Percentiles rank a stretch among this genome's conserved stretches.
Evolutionary conservation across 2,113 vertebrate species (phyloP).

Genomic region (Brachypteracias leptosomus): DNA sequence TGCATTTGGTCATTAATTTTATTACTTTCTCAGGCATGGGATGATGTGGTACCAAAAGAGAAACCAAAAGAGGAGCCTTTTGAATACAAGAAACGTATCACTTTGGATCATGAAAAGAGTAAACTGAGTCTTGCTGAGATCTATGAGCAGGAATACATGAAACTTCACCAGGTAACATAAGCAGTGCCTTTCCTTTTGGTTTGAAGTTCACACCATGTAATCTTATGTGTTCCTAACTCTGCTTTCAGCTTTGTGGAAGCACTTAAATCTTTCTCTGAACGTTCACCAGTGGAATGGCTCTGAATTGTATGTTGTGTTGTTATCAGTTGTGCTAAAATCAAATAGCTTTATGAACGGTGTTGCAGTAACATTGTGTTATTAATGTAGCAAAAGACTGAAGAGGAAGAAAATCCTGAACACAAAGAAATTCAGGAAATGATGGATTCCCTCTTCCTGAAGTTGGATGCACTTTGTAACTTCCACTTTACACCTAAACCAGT

Average conservation of each 20-base stretch:
- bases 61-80: slow-evolving; percentile 91
- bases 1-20: neutral
- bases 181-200: neutral
- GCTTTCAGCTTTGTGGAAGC: neutral
- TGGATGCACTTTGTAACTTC: slow-evolving; percentile 96
- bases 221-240: neutral
- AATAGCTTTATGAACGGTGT: neutral
- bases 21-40: slow-evolving; percentile 82
- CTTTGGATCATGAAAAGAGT: slow-evolving; percentile 95
- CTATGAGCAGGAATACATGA: slow-evolving; percentile 94
- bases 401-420: slow-evolving; percentile 90
- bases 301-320: neutral
- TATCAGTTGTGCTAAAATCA: neutral
- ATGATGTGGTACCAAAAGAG: slow-evolving; percentile 94
- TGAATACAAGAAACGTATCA: slow-evolving; percentile 93
- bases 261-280: neutral
- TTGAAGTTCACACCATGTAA: neutral
- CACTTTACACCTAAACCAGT: slow-evolving; percentile 96
- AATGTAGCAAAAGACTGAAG: slow-evolving; percentile 83
- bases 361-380: neutral
- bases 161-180: slow-evolving; percentile 84
- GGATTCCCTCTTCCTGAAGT: slow-evolving; percentile 91
- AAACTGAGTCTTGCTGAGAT: slow-evolving; percentile 94
- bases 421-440: slow-evolving; percentile 92
- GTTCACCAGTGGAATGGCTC: neutral